A percentile compares a stretch with the other conserved stretches of the same genome.
Conservation (phyloP, 2,888 invertebrate genomes). For the Chymomyza caudatula region DNA sequence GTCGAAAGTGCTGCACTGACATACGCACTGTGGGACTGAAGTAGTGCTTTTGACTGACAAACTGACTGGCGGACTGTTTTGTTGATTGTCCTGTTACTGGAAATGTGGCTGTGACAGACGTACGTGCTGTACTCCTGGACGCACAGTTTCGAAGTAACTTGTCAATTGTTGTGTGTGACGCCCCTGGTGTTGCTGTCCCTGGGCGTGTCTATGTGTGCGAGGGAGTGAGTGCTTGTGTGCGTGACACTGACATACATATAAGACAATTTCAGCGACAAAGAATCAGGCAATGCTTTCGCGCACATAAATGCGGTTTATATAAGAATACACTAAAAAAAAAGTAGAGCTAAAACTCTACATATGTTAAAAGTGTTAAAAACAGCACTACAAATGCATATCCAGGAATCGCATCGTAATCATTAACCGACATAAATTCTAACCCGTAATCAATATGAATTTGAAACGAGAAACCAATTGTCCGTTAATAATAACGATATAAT, state of each 20-base stretch:
- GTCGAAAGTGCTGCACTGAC: not conserved
- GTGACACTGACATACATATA: not conserved
- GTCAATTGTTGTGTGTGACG: not conserved
- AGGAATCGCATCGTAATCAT: no score
- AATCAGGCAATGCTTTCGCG: constrained; percentile 4
- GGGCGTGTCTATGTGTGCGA: not conserved
- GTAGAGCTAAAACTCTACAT: no score
- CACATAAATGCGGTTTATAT: not conserved
- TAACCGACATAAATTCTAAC: no score
- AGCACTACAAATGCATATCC: no score
- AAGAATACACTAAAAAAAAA: not conserved
- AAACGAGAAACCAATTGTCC: no score
- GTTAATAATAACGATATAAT: no score
- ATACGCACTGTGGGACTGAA: not conserved
- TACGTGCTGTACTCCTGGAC: not conserved
- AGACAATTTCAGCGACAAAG: not conserved
- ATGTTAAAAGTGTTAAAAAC: no score
- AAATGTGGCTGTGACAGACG: not conserved
- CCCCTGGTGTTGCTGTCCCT: not conserved
- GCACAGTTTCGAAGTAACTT: not conserved
- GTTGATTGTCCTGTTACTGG: not conserved
- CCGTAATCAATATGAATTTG: no score
- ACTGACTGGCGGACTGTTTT: not conserved
- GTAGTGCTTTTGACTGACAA: not conserved
- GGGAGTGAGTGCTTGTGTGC: constrained; percentile 1